Evolutionary conservation across 2,113 vertebrate genomes (phyloP).

Genomic region (Bubo scandiacus): DNA sequence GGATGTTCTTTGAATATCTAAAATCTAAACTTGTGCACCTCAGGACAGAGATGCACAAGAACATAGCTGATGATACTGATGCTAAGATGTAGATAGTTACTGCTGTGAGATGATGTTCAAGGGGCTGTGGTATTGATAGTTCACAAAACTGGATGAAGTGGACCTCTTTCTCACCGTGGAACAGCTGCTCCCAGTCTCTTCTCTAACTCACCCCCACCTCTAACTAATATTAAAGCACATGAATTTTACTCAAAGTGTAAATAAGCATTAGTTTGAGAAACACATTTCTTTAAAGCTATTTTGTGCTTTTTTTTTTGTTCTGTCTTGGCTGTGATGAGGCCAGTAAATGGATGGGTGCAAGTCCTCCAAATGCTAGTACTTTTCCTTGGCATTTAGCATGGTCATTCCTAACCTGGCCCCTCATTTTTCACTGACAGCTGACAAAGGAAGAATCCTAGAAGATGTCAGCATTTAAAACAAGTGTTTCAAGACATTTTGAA

Average conservation of each 20-base stretch:
- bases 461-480: background rate
- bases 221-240: background rate
- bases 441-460: background rate
- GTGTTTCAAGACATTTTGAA: background rate
- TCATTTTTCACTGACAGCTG: background rate
- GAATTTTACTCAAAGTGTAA: background rate
- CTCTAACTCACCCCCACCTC: accelerated
- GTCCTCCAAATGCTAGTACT: background rate
- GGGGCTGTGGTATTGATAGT: background rate
- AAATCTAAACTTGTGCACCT: background rate
- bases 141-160: background rate
- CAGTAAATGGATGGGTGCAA: background rate
- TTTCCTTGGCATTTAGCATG: accelerated
- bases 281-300: background rate
- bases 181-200: background rate
- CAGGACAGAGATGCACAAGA: background rate
- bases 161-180: background rate
- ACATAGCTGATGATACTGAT: background rate
- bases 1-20: background rate
- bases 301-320: background rate
- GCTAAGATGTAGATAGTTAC: too few relatives aligned
- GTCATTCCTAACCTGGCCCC: background rate
- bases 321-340: background rate
- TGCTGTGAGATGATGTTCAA: background rate
- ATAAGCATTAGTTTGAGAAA: background rate